Evolutionary conservation across 2,888 invertebrate genomes (phyloP).

Genomic region (Heliconius sara): DNA sequence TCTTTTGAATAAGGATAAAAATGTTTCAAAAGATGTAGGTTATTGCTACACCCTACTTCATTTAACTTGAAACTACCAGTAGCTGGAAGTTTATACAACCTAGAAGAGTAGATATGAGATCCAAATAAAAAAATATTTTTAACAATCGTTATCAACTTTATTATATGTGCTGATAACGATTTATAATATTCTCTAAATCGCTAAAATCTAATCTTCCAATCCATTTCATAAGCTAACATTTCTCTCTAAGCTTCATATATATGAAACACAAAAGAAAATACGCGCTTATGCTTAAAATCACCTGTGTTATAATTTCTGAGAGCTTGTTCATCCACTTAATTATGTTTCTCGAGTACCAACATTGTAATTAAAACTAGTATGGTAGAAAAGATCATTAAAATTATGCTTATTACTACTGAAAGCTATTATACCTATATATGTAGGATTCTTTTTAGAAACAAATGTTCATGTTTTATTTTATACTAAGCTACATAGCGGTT

Average conservation of each 20-base stretch:
- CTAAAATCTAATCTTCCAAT: not conserved
- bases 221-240: not conserved
- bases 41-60: too few species aligned
- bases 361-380: slow-evolving; percentile 11
- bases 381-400: not conserved
- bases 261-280: not conserved
- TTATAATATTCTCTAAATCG: too few species aligned
- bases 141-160: too few species aligned
- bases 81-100: too few species aligned
- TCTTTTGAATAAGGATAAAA: too few species aligned
- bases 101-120: too few species aligned
- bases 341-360: not conserved
- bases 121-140: too few species aligned
- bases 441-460: not conserved
- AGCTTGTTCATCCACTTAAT: slow-evolving; percentile 9
- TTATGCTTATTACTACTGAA: too few species aligned
- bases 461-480: not conserved
- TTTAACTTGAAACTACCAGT: too few species aligned
- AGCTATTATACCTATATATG: not conserved
- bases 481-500: not conserved
- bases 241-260: not conserved
- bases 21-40: too few species aligned
- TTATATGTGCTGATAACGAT: too few species aligned
- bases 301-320: slow-evolving; percentile 7
- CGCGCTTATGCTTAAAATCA: not conserved